phyloP scores from a whole-genome alignment of 2,797 vertebrate species.

The Rallus crepitans region DNA sequence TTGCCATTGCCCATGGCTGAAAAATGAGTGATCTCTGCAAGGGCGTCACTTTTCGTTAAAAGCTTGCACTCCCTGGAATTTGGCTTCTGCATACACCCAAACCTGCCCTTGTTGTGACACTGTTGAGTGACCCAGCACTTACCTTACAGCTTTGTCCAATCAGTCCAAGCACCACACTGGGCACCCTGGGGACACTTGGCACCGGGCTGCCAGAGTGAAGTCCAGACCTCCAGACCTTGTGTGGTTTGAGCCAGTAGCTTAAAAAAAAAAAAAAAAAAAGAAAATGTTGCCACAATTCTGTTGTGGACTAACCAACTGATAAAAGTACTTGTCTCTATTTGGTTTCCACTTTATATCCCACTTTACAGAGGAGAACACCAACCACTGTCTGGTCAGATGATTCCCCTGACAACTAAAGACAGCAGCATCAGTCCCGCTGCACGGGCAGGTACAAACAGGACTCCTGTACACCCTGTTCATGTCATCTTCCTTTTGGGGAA shows the following conservation, averaged over 20 bases:
- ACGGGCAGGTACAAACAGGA: background rate
- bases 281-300: background rate
- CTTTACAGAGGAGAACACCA: background rate
- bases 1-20: background rate
- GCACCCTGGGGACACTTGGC: background rate
- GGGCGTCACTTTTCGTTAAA: background rate
- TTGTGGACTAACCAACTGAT: background rate
- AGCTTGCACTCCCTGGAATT: background rate
- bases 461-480: background rate
- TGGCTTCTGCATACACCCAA: background rate
- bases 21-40: background rate
- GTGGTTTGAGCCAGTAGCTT: background rate
- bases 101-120: background rate
- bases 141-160: background rate
- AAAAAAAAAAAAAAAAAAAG: background rate
- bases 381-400: background rate
- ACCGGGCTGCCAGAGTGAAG: background rate
- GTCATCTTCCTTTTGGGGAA: background rate
- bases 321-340: background rate
- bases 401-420: background rate
- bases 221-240: background rate
- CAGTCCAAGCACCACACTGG: background rate
- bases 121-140: background rate
- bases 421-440: background rate
- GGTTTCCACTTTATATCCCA: background rate